Conservation (phyloP, 2,888 invertebrate genomes). For the Prenolepis imparis region DNA sequence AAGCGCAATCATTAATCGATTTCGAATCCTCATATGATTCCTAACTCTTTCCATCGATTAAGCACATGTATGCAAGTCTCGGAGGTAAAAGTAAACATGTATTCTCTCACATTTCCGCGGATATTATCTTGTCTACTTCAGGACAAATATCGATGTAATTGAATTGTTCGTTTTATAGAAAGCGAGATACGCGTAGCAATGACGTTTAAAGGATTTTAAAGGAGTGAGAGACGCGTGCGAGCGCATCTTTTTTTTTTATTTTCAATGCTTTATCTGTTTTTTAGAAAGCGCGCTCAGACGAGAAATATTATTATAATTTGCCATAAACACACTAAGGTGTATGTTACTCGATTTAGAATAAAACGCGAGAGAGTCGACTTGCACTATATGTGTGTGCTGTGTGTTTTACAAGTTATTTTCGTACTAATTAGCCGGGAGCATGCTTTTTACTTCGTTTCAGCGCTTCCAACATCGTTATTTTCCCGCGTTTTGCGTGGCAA, state of each 20-base stretch:
- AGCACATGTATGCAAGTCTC: neutral
- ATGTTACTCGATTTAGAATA: constrained; percentile 29
- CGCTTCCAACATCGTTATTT: constrained; percentile 31
- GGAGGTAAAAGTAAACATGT: neutral
- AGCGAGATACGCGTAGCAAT: constrained; percentile 1
- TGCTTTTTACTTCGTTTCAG: constrained; percentile 36
- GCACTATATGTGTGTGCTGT: neutral
- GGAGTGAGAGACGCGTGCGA: neutral
- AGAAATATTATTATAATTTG: constrained; percentile 41
- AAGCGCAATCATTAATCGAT: constrained; percentile 25
- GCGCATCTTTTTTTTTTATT: neutral
- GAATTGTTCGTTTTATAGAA: constrained; percentile 43
- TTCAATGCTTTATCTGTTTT: constrained; percentile 22
- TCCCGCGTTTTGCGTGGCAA: neutral
- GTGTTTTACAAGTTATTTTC: constrained; percentile 29
- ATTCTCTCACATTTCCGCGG: constrained; percentile 6
- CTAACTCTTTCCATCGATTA: constrained; percentile 13
- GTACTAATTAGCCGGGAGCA: constrained; percentile 27
- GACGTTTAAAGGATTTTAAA: neutral
- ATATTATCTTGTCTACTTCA: constrained; percentile 20
- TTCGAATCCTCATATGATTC: constrained; percentile 30
- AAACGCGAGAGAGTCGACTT: constrained; percentile 34
- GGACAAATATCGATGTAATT: constrained; percentile 25
- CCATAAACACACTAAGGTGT: neutral
- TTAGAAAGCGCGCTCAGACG: constrained; percentile 32